Evolutionary conservation across 2,888 invertebrate genomes (phyloP).

Genomic region (Rhagonycha fulva): DNA sequence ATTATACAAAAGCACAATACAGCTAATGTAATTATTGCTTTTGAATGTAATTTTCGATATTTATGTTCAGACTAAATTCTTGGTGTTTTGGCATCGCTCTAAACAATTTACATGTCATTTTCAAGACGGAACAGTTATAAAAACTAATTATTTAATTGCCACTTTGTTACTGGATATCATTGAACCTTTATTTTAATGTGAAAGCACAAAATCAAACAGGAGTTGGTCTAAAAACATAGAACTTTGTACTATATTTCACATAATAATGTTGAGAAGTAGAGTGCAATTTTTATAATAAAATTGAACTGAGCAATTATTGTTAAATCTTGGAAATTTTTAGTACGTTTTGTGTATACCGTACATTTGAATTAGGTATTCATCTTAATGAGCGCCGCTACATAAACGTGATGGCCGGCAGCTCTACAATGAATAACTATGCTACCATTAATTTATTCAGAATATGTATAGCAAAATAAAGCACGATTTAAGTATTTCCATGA

Average conservation of each 20-base stretch:
- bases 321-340: conserved; percentile 10
- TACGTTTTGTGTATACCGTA: conserved; percentile 32
- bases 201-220: too few relatives aligned
- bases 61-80: too few relatives aligned
- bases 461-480: conserved; percentile 42
- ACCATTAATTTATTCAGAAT: conserved; percentile 42
- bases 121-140: too few relatives aligned
- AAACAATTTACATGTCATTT: too few relatives aligned
- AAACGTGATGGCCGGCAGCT: conserved; percentile 45
- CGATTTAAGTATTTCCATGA: conserved; percentile 33
- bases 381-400: conserved; percentile 41
- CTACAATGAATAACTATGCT: conserved; percentile 43
- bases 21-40: neutral
- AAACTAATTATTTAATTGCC: too few relatives aligned
- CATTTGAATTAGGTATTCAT: conserved; percentile 44
- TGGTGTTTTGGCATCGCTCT: too few relatives aligned
- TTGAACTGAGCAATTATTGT: conserved; percentile 4
- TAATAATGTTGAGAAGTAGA: too few relatives aligned
- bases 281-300: conserved; percentile 10
- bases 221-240: too few relatives aligned
- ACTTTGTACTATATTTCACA: too few relatives aligned
- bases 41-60: neutral
- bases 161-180: too few relatives aligned
- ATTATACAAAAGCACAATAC: neutral
- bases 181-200: too few relatives aligned